Evolutionary conservation across 1,140 invertebrate genomes (phyloP).

Genomic region (Planococcus citri): DNA sequence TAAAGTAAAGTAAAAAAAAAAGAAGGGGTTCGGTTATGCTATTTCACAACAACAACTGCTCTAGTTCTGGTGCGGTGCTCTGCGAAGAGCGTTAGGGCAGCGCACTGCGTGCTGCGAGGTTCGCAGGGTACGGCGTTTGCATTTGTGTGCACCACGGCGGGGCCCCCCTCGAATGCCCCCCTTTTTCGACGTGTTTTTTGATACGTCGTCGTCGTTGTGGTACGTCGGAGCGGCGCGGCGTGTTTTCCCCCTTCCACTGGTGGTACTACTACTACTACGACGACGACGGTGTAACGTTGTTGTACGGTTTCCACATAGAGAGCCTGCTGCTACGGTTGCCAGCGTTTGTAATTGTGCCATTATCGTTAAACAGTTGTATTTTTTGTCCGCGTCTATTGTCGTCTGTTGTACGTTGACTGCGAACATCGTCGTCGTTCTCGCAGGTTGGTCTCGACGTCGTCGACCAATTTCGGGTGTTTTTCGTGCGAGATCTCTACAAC

Average conservation of each 20-base stretch:
- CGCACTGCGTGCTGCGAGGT: too few species aligned
- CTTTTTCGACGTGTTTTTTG: too few species aligned
- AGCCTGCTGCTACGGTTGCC: conserved; percentile 15
- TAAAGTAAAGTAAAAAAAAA: too few species aligned
- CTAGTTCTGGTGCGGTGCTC: too few species aligned
- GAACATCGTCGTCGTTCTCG: neutral
- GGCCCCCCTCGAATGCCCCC: too few species aligned
- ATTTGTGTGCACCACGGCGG: too few species aligned
- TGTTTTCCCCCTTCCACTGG: neutral
- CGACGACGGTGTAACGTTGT: conserved; percentile 3
- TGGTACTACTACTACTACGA: neutral
- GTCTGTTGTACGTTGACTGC: neutral
- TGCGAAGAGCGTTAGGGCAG: too few species aligned
- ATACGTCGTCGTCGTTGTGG: too few species aligned
- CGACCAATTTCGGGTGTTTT: neutral
- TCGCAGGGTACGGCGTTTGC: too few species aligned
- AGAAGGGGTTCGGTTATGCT: too few species aligned
- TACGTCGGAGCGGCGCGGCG: too few species aligned
- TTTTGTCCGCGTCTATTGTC: conserved; percentile 18
- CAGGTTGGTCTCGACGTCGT: neutral
- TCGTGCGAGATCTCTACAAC: neutral
- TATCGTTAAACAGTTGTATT: conserved; percentile 16
- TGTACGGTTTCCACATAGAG: conserved; percentile 18
- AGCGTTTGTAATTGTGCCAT: conserved; percentile 18
- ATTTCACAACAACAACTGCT: too few species aligned